phyloP scores from a whole-genome alignment of 2,113 vertebrate genomes.

The Microtus ochrogaster region DNA sequence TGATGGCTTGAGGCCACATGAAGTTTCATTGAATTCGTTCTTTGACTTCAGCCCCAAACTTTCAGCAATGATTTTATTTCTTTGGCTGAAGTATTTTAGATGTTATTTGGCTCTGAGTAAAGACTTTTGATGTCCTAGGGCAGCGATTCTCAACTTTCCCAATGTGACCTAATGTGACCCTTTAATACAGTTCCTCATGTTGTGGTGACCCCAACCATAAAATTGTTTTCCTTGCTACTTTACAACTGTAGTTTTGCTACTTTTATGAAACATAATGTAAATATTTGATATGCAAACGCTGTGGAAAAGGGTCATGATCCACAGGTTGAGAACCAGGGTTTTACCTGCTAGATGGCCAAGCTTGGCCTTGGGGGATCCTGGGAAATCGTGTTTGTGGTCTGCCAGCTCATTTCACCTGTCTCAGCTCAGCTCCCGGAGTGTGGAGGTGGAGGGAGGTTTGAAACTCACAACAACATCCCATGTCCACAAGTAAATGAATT shows the following conservation, averaged over 20 bases:
- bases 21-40: background rate
- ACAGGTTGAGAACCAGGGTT: background rate
- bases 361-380: background rate
- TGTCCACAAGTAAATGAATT: background rate
- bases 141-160: background rate
- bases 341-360: background rate
- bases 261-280: background rate
- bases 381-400: background rate
- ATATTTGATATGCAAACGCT: background rate
- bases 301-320: background rate
- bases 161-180: background rate
- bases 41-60: background rate
- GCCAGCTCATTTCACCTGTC: background rate
- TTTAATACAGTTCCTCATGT: background rate
- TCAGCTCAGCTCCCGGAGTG: background rate
- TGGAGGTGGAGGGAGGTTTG: background rate
- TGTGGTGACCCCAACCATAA: background rate
- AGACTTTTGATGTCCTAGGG: background rate
- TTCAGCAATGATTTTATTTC: background rate
- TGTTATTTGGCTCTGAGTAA: background rate
- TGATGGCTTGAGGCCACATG: background rate
- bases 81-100: background rate
- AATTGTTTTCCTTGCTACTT: background rate
- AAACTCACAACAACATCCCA: background rate
- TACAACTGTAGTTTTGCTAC: background rate